Percentiles rank a stretch among this genome's conserved stretches.
These are phyloP conservation scores for Melieria picta DNA, from an alignment of 2,888 invertebrate genomes.

Conservation along the genomic window DNA sequence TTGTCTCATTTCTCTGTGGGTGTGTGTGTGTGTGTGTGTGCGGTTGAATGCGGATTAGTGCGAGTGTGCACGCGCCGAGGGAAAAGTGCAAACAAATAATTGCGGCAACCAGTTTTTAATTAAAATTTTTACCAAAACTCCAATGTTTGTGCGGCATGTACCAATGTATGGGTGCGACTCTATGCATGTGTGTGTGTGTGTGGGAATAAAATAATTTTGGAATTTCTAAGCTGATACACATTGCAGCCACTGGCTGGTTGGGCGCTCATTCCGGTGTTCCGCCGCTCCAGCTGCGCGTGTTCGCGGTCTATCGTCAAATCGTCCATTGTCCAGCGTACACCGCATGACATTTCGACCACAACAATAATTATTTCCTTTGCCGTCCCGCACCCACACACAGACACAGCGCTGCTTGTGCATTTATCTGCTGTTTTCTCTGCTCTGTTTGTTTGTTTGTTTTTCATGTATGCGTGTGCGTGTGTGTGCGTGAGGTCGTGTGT, in stretches of 20 bases:
- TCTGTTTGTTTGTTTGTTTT: too few species aligned
- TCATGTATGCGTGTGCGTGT: neutral
- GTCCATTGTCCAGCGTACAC: neutral
- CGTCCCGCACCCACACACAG: too few species aligned
- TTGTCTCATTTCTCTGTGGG: too few species aligned
- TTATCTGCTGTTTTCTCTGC: too few species aligned
- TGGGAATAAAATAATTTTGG: constrained; percentile 47
- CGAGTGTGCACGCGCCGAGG: constrained; percentile 7
- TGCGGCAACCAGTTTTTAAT: constrained; percentile 54
- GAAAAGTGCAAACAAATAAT: constrained; percentile 53
- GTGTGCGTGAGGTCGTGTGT: too few species aligned
- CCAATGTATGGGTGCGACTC: neutral
- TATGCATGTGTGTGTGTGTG: neutral
- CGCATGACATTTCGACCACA: constrained; percentile 4
- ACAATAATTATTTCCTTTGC: constrained; percentile 12
- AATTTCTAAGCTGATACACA: neutral
- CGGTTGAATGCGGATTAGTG: too few species aligned
- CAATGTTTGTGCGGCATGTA: constrained; percentile 48
- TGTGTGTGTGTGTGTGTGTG: too few species aligned
- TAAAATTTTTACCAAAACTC: constrained; percentile 57
- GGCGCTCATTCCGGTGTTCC: too few species aligned
- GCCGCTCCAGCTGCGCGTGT: too few species aligned
- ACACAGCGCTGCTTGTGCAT: too few species aligned
- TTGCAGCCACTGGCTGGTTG: neutral
- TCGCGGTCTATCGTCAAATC: too few species aligned